Evolutionary conservation across 2,888 invertebrate genomes (phyloP).

Genomic region (Cosmopolites sordidus): DNA sequence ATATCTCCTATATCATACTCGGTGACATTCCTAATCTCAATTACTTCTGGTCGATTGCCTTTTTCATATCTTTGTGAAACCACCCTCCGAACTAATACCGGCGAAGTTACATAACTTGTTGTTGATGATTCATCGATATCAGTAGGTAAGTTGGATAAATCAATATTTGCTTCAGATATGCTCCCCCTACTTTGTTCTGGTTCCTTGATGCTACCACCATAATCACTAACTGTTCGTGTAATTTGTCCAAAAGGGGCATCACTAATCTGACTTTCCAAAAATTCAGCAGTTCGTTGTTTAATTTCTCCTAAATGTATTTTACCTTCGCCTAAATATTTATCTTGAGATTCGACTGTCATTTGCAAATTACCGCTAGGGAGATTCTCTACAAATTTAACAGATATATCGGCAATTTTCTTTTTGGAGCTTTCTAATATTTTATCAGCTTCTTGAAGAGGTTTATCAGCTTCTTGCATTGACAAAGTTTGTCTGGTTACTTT

Average conservation of each 20-base stretch:
- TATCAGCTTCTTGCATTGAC: conserved; percentile 3
- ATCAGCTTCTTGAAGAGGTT: background rate
- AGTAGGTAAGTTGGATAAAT: conserved; percentile 34
- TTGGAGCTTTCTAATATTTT: conserved; percentile 9
- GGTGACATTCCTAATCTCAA: conserved; percentile 42
- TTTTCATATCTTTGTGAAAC: conserved; percentile 42
- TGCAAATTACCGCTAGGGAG: conserved; percentile 7
- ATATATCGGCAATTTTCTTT: conserved; percentile 16
- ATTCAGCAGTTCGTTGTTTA: conserved; percentile 30
- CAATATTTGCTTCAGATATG: conserved; percentile 38
- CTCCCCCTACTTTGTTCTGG: conserved; percentile 21
- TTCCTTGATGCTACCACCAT: conserved; percentile 26
- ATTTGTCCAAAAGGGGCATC: conserved; percentile 22
- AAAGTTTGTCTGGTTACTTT: too few relatives aligned
- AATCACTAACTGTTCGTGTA: conserved; percentile 35
- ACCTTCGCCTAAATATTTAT: conserved; percentile 11
- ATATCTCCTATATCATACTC: conserved; percentile 34
- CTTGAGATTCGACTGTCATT: conserved; percentile 10
- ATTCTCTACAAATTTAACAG: conserved; percentile 18
- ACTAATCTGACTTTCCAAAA: conserved; percentile 27
- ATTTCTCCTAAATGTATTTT: conserved; percentile 17
- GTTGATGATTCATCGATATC: conserved; percentile 19
- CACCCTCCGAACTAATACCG: conserved; percentile 42
- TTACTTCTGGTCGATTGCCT: conserved; percentile 42
- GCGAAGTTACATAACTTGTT: conserved; percentile 43